Conservation (phyloP, 2,113 vertebrate species). For the Paracanthobrama guichenoti region DNA sequence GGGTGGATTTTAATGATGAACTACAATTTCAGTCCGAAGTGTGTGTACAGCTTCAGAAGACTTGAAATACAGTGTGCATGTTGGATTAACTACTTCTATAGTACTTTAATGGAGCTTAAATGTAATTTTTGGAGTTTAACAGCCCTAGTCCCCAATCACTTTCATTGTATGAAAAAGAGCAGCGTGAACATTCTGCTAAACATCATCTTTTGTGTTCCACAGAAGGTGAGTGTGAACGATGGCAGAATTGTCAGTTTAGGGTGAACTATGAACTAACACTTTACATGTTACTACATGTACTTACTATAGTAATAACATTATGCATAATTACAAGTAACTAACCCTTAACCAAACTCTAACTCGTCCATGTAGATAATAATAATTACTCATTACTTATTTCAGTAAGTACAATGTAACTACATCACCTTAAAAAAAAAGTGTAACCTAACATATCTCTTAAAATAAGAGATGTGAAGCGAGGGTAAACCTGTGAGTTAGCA, state of each 20-base stretch:
- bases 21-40: background rate
- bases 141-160: background rate
- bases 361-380: no score
- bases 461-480: background rate
- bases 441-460: no score
- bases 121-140: background rate
- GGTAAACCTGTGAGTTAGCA: constrained; percentile 67
- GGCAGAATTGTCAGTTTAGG: background rate
- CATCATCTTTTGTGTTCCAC: background rate
- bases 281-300: no score
- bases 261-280: background rate
- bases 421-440: no score
- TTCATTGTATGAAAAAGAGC: background rate
- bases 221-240: background rate
- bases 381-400: no score
- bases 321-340: no score
- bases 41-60: background rate
- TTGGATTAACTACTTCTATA: no score
- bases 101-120: background rate
- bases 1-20: background rate
- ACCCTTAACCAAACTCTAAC: no score
- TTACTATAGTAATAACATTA: no score
- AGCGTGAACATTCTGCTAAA: background rate
- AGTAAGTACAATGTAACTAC: no score
- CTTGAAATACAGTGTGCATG: no score